Evolutionary conservation across 2,113 vertebrate genomes (phyloP), one percentile per base, ranked within the genome.

Genomic region (Perccottus glenii): DNA sequence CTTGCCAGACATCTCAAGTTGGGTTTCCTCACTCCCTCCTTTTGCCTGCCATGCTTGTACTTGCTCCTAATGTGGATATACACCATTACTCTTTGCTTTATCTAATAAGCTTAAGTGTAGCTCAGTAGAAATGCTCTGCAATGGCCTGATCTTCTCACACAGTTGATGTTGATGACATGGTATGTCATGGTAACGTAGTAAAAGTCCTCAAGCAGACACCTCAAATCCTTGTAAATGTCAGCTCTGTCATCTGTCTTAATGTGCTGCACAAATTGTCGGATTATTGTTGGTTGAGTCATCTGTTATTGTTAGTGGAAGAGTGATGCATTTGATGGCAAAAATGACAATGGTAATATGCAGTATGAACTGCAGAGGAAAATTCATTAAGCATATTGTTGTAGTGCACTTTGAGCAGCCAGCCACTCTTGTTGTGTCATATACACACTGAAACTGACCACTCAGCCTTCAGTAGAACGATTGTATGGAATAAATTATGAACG

Each of bases 41-140:
- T 49, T 44, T 71, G 67, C 59, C 72, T 63, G 65, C 64, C 49
- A 53, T 62, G 78, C 85, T 69, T 58, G 56, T 67, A 62, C 70
- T 70, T 70, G 67, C 67, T 77, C 66, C 57, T 86, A 82, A 87
- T 85, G 83, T 85, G 78, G 68, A 81, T 70, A 64, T 75, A 78
- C 67, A 77, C 81, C 87, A 87, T 89, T 84, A 87, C 77, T 85
- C 80, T 88, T 52, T 63, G 53, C 72, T 85, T 87, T 80, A 88
- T 90, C 85, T 86, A 88, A 90, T 90, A 85, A 90, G 84, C 73
- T 62, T 11, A n/a, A 68, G 73, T 83, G 66, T 74, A 77, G 77
- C 75, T 69, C 8, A 52, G 82, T 86, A 72, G 71, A 77, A 83
- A 80, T 74, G 63, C 38, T 68, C 67, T 78, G 78, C 75, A 75